Percentiles rank a stretch among this genome's conserved stretches.
phyloP scores from a whole-genome alignment of 2,113 vertebrate genomes.

The Python bivittatus region DNA sequence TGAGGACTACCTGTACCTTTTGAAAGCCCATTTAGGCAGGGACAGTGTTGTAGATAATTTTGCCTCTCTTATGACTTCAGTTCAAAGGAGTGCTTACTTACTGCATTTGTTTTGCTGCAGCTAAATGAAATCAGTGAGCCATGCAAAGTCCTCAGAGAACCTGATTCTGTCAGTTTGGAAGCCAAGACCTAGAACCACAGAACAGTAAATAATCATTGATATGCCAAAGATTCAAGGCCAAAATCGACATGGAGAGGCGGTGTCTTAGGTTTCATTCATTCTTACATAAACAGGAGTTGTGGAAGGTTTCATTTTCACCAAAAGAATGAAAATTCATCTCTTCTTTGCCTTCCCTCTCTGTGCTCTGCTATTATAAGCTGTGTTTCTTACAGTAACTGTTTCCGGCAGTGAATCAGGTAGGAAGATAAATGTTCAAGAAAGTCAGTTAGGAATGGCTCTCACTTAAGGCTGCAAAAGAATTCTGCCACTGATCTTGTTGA shows the following conservation, averaged over 20 bases:
- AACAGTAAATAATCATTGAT: constrained; percentile 4
- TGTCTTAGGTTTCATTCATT: not conserved
- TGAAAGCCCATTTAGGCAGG: not conserved
- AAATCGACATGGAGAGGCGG: not conserved
- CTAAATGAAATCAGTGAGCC: constrained; percentile 81
- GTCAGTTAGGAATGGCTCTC: not conserved
- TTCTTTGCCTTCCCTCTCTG: not conserved
- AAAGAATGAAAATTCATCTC: not conserved
- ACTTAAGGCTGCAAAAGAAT: not conserved
- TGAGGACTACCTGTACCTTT: not conserved
- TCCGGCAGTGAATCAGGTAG: too few relatives aligned
- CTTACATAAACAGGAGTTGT: not conserved
- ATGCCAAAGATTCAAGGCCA: not conserved
- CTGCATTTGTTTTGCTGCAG: constrained; percentile 80
- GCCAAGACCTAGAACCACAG: constrained; percentile 65
- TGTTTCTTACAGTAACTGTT: not conserved
- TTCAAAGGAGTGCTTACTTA: constrained; percentile 68
- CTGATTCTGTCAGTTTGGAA: constrained; percentile 66
- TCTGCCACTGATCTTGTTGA: not conserved
- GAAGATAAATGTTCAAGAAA: too few relatives aligned
- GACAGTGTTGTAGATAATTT: not conserved
- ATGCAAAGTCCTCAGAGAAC: constrained; percentile 77
- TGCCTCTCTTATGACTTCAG: not conserved
- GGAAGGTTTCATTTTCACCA: not conserved
- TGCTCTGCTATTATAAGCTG: not conserved